phyloP scores from a whole-genome alignment of 1,140 invertebrate genomes.

The Ceratitis capitata region DNA sequence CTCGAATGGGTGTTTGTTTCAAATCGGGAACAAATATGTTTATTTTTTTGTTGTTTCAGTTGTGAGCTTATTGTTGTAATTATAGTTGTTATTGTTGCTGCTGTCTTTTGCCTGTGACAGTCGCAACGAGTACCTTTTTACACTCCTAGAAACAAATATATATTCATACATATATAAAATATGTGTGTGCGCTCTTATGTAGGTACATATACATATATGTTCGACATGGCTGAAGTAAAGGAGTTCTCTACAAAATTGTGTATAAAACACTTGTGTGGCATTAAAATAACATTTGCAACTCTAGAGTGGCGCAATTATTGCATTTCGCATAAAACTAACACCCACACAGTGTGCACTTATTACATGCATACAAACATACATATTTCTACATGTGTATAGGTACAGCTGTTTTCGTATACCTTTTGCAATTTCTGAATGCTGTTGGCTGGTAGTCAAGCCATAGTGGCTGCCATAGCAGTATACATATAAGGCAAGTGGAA shows the following conservation, averaged over 20 bases:
- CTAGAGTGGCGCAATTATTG: slow-evolving; percentile 10
- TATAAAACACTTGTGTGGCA: slow-evolving; percentile 21
- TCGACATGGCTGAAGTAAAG: not conserved
- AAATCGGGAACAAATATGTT: not conserved
- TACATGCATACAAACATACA: not conserved
- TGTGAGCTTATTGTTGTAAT: not conserved
- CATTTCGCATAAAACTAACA: not conserved
- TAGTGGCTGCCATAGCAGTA: too few species aligned
- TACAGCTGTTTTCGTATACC: too few species aligned
- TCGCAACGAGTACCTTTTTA: not conserved
- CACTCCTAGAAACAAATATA: not conserved
- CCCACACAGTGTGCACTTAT: not conserved
- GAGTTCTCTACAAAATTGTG: not conserved
- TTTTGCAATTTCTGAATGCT: too few species aligned
- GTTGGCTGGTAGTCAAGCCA: too few species aligned
- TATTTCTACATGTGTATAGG: too few species aligned
- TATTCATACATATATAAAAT: not conserved
- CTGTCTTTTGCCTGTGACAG: not conserved
- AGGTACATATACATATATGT: not conserved
- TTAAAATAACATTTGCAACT: slow-evolving; percentile 24
- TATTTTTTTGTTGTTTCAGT: not conserved
- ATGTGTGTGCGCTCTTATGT: not conserved
- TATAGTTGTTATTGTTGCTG: not conserved
- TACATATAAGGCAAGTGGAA: not conserved
- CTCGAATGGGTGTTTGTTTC: not conserved